These are phyloP conservation scores for Hemitrygon akajei DNA, from an alignment of 2,797 vertebrate genomes.

Conservation along the genomic window DNA sequence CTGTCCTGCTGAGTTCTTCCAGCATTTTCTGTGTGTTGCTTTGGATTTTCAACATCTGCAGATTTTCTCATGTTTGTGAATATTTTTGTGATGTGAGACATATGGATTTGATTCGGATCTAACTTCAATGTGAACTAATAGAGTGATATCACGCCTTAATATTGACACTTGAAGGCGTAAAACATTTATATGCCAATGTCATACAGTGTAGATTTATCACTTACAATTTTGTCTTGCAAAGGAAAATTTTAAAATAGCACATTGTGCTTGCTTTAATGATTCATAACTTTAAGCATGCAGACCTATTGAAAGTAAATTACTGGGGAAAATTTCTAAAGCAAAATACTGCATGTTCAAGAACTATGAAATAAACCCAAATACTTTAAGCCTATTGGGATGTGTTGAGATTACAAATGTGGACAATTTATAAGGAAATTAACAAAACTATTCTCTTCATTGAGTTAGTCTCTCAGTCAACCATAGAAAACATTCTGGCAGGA, in stretches of 20 bases:
- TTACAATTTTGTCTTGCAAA: not conserved
- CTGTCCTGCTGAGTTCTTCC: too few relatives aligned
- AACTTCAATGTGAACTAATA: not conserved
- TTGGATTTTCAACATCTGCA: too few relatives aligned
- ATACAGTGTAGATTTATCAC: not conserved
- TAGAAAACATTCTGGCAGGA: too few relatives aligned
- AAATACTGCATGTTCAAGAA: not conserved
- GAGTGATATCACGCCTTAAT: not conserved
- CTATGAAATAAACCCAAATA: not conserved
- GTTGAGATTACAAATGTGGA: not conserved
- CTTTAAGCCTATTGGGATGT: not conserved
- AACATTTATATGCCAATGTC: not conserved
- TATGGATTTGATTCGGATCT: not conserved
- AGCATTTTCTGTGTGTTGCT: too few relatives aligned
- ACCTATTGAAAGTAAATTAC: not conserved
- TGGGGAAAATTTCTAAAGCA: not conserved
- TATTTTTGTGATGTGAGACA: not conserved
- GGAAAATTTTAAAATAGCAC: not conserved
- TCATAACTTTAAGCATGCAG: not conserved
- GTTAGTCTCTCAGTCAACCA: too few relatives aligned
- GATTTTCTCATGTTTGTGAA: too few relatives aligned
- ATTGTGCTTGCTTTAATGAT: not conserved
- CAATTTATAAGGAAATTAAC: not conserved
- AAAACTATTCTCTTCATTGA: not conserved
- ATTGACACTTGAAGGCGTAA: not conserved